Conservation (phyloP, 2,888 invertebrate genomes). For the Ceramica pisi region DNA sequence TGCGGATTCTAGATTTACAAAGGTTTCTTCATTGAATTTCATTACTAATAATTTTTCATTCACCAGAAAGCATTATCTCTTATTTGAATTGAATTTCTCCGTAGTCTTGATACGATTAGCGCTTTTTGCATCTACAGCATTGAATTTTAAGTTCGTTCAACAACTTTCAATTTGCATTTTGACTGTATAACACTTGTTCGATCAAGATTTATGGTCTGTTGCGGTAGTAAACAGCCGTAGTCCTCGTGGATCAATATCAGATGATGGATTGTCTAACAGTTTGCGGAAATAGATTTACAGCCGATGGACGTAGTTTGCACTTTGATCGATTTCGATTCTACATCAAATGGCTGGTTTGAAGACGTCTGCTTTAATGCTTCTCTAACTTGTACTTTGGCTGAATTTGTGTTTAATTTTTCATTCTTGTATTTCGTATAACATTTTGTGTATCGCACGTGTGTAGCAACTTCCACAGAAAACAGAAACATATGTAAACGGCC, state of each 20-base stretch:
- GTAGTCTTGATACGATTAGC: constrained; percentile 31
- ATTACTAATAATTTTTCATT: constrained; percentile 28
- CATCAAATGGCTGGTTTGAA: neutral
- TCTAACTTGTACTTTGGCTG: neutral
- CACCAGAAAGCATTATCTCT: constrained; percentile 13
- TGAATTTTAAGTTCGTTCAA: constrained; percentile 37
- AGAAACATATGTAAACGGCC: constrained; percentile 18
- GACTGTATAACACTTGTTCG: constrained; percentile 30
- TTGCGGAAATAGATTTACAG: constrained; percentile 20
- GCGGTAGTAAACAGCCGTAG: constrained; percentile 28
- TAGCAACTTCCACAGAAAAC: constrained; percentile 8
- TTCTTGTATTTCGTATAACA: neutral
- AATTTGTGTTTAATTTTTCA: neutral
- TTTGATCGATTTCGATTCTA: constrained; percentile 10
- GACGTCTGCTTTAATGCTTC: neutral
- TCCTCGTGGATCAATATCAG: constrained; percentile 33
- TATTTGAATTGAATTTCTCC: constrained; percentile 29
- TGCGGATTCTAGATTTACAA: constrained; percentile 1
- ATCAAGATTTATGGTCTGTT: constrained; percentile 43
- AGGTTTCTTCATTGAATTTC: constrained; percentile 3
- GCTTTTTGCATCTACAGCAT: constrained; percentile 17
- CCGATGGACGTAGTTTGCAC: constrained; percentile 18
- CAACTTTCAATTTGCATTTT: constrained; percentile 40
- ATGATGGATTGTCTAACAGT: constrained; percentile 43
- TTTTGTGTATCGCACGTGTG: constrained; percentile 13